These are phyloP conservation scores for Scomber japonicus DNA, from an alignment of 2,113 vertebrate species.

Conservation along the genomic window DNA sequence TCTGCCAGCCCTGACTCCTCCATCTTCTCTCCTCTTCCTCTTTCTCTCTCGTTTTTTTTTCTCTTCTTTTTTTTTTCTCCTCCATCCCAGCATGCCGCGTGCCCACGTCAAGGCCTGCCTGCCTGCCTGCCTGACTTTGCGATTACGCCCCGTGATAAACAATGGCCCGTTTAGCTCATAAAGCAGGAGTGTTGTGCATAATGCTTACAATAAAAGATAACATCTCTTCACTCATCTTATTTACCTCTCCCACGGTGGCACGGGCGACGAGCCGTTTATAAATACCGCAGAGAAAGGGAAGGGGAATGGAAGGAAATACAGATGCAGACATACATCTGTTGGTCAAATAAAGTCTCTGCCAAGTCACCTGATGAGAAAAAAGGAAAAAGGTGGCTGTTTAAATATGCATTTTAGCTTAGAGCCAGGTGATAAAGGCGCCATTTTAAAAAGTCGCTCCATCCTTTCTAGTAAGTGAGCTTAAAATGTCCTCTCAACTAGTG, in stretches of 20 bases:
- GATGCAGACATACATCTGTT: slow-evolving; percentile 90
- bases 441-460: slow-evolving; percentile 56
- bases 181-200: slow-evolving; percentile 84
- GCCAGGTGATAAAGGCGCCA: slow-evolving; percentile 67
- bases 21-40: slow-evolving; percentile 71
- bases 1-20: slow-evolving; percentile 75
- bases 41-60: slow-evolving; percentile 38
- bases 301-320: slow-evolving; percentile 76
- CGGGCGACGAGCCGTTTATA: slow-evolving; percentile 87
- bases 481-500: slow-evolving; percentile 59
- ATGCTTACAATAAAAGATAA: slow-evolving; percentile 93
- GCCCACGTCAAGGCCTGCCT: slow-evolving; percentile 70
- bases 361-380: slow-evolving; percentile 76
- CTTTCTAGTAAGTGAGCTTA: slow-evolving; percentile 54
- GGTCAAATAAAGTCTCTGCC: slow-evolving; percentile 90
- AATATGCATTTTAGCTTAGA: slow-evolving; percentile 49
- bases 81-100: slow-evolving; percentile 62
- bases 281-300: slow-evolving; percentile 88
- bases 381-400: slow-evolving; percentile 22
- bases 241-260: slow-evolving; percentile 92
- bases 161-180: slow-evolving; percentile 84
- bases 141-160: slow-evolving; percentile 81
- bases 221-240: slow-evolving; percentile 96
- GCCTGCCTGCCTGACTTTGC: slow-evolving; percentile 68
- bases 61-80: background rate